Evolutionary conservation across 2,888 invertebrate species (phyloP).

Genomic region (Chromoteleia sp.): DNA sequence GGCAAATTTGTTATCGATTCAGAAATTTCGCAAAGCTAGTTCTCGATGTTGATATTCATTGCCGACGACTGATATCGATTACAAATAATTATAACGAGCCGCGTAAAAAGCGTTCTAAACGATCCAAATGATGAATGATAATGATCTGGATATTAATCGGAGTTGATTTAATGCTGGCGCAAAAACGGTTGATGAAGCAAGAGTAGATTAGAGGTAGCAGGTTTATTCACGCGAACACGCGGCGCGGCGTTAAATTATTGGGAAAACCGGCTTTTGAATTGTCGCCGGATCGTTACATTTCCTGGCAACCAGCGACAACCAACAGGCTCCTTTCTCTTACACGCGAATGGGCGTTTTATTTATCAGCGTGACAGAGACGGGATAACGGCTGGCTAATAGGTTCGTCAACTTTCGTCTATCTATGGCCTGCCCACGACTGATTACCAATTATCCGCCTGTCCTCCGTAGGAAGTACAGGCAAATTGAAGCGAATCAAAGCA

Average conservation of each 20-base stretch:
- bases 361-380: slow-evolving; percentile 64
- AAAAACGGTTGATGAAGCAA: slow-evolving; percentile 45
- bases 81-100: slow-evolving; percentile 60
- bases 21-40: slow-evolving; percentile 26
- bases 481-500: slow-evolving; percentile 44
- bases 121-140: slow-evolving; percentile 66
- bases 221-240: slow-evolving; percentile 66
- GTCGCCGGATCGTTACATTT: slow-evolving; percentile 65
- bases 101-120: slow-evolving; percentile 52
- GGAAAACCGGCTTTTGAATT: slow-evolving; percentile 68
- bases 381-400: slow-evolving; percentile 72
- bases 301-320: slow-evolving; percentile 64
- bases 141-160: slow-evolving; percentile 68
- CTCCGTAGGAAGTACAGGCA: slow-evolving; percentile 26
- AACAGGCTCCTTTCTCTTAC: slow-evolving; percentile 69
- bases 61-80: slow-evolving; percentile 52
- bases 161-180: slow-evolving; percentile 64
- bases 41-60: slow-evolving; percentile 31
- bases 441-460: slow-evolving; percentile 56
- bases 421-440: slow-evolving; percentile 60
- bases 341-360: slow-evolving; percentile 72
- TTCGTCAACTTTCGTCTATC: slow-evolving; percentile 68
- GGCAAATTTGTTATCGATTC: slow-evolving; percentile 8
- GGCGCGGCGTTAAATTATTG: slow-evolving; percentile 61
- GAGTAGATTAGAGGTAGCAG: slow-evolving; percentile 64